Conservation (phyloP, 1,140 invertebrate genomes). For the Neelides sp. region DNA sequence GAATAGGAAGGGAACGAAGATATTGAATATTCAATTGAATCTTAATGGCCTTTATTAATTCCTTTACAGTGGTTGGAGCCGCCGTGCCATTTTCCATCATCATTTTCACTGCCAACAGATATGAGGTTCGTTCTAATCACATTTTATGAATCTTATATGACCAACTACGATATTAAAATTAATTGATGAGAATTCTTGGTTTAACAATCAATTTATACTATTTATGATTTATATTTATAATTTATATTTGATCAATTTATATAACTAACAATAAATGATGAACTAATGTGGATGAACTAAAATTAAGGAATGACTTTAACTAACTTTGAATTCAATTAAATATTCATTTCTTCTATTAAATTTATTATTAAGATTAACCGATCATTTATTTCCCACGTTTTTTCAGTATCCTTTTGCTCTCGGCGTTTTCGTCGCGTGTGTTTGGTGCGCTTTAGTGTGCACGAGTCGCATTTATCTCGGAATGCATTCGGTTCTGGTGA, state of each 20-base stretch:
- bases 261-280: background rate
- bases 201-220: no score
- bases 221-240: no score
- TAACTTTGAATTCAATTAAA: conserved; percentile 1
- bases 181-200: no score
- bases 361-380: conserved; percentile 18
- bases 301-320: background rate
- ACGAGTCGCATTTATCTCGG: conserved; percentile 75
- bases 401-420: conserved; percentile 42
- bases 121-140: conserved; percentile 58
- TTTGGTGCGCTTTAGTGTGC: conserved; percentile 64
- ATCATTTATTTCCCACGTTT: no score
- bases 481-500: conserved; percentile 77
- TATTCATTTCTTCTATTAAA: background rate
- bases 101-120: conserved; percentile 63
- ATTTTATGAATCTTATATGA: no score
- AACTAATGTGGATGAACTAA: background rate
- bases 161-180: no score
- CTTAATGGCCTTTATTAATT: conserved; percentile 48
- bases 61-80: conserved; percentile 75
- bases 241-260: no score
- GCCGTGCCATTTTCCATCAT: conserved; percentile 73
- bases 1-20: no score
- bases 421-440: conserved; percentile 38
- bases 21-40: background rate